These are phyloP conservation scores for Anarrhichthys ocellatus DNA, from an alignment of 2,113 vertebrate species.

Conservation along the genomic window DNA sequence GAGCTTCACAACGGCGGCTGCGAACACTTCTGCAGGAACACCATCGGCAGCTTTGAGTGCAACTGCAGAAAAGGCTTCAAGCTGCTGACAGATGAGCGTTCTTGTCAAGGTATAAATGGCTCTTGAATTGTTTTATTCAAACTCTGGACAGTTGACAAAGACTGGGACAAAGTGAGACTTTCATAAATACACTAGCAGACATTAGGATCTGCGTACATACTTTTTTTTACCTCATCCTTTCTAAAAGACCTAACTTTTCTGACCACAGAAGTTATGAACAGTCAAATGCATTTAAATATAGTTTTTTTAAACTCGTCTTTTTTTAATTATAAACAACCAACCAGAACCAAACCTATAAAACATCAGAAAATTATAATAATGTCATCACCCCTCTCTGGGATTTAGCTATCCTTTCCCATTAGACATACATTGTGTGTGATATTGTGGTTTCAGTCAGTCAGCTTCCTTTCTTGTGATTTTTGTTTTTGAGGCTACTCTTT, in stretches of 20 bases:
- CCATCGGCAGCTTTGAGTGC: constrained; percentile 97
- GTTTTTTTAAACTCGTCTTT: no score
- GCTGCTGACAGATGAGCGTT: constrained; percentile 95
- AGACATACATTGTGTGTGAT: not conserved
- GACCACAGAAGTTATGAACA: not conserved
- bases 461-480: constrained; percentile 1
- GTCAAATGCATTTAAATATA: not conserved
- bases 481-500: not conserved
- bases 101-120: constrained; percentile 92
- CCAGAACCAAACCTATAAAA: not conserved
- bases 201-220: not conserved
- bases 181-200: not conserved
- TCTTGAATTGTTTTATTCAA: not conserved
- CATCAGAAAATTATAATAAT: not conserved
- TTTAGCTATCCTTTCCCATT: not conserved
- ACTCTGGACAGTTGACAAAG: not conserved
- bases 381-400: not conserved
- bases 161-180: not conserved
- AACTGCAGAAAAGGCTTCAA: constrained; percentile 98
- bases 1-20: constrained; percentile 92
- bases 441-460: not conserved
- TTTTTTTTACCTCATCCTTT: not conserved
- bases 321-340: not conserved
- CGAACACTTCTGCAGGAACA: constrained; percentile 97
- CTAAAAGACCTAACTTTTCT: not conserved